phyloP scores from a whole-genome alignment of 2,113 vertebrate genomes.

The Lagenorhynchus albirostris region DNA sequence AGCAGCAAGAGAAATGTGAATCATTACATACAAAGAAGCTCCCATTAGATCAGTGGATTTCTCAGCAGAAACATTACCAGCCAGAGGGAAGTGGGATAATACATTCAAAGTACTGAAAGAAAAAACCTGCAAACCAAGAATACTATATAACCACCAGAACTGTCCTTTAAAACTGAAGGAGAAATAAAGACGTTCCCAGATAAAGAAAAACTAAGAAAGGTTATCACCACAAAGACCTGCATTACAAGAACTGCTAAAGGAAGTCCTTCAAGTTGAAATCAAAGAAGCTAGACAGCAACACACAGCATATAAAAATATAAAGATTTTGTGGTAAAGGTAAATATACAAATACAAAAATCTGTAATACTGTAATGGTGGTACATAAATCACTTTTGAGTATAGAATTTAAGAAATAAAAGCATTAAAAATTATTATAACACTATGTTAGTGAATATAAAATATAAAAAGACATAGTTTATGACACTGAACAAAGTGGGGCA shows the following conservation, averaged over 20 bases:
- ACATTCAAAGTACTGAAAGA: neutral
- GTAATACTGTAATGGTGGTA: neutral
- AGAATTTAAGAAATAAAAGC: neutral
- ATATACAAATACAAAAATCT: neutral
- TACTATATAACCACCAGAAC: neutral
- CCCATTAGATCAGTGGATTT: neutral
- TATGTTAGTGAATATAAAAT: neutral
- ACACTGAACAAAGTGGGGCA: neutral
- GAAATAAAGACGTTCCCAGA: neutral
- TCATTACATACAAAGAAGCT: neutral
- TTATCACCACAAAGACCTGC: neutral
- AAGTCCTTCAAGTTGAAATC: neutral
- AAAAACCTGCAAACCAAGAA: neutral
- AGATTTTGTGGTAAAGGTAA: neutral
- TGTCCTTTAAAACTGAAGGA: neutral
- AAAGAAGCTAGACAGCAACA: neutral
- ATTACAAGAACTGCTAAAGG: neutral
- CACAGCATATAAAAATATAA: neutral
- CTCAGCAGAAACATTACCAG: neutral
- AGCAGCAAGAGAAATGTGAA: neutral
- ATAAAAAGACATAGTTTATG: neutral
- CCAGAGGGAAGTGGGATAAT: neutral
- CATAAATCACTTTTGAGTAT: neutral
- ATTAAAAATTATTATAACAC: neutral
- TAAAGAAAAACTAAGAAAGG: neutral